Evolutionary conservation across 2,113 vertebrate genomes (phyloP).

Genomic region (Clinocottus analis): DNA sequence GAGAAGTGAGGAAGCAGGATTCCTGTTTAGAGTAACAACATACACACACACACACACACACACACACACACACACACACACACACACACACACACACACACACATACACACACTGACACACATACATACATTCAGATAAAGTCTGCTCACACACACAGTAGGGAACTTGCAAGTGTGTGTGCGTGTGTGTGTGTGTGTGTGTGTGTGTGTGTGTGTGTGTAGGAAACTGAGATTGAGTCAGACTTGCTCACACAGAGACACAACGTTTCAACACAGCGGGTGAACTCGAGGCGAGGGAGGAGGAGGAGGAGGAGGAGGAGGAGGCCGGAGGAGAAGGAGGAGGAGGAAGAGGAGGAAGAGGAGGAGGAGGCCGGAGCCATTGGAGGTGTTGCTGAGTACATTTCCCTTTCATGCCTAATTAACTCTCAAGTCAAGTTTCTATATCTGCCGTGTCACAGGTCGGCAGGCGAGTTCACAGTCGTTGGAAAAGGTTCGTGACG

Average conservation of each 20-base stretch:
- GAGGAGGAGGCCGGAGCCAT: constrained; percentile 62
- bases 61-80: constrained; percentile 14
- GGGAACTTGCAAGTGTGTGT: constrained; percentile 50
- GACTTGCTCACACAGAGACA: constrained; percentile 73
- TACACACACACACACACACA: constrained; percentile 48
- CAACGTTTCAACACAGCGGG: constrained; percentile 72
- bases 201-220: constrained; percentile 61
- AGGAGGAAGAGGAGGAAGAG: constrained; percentile 56
- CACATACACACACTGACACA: too few relatives aligned
- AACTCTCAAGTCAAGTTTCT: constrained; percentile 31
- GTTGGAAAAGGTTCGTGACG: too few relatives aligned
- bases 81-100: constrained; percentile 20
- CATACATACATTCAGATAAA: constrained; percentile 28
- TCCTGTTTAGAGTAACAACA: constrained; percentile 72
- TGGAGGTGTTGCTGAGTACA: constrained; percentile 76
- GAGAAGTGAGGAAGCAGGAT: constrained; percentile 70
- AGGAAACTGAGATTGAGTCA: constrained; percentile 83
- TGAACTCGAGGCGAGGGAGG: constrained; percentile 64
- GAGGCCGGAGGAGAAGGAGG: constrained; percentile 64
- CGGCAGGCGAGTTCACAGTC: background rate
- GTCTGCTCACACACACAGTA: background rate
- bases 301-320: constrained; percentile 51
- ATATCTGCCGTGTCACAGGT: background rate
- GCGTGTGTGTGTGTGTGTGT: constrained; percentile 58
- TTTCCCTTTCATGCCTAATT: constrained; percentile 70